phyloP scores from a whole-genome alignment of 2,113 vertebrate genomes.

The Corvus cornix region DNA sequence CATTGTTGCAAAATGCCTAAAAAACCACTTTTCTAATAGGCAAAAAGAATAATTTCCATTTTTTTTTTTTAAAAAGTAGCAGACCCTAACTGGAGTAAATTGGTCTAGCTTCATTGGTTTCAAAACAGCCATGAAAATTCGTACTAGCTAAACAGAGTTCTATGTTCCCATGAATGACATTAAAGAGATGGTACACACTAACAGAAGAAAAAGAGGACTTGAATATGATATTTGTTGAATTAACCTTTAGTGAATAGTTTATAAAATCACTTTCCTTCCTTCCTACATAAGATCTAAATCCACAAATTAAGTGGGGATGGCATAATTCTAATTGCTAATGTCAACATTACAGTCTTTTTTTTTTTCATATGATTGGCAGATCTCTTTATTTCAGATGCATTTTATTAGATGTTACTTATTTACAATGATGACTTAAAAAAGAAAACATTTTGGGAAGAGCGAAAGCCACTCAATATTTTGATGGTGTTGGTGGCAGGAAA shows the following conservation, averaged over 20 bases:
- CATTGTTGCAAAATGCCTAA: background rate
- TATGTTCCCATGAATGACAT: background rate
- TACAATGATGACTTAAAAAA: constrained; percentile 9
- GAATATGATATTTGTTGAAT: background rate
- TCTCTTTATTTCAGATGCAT: background rate
- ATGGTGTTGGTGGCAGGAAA: background rate
- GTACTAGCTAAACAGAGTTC: background rate
- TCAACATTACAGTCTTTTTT: background rate
- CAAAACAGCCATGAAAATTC: background rate
- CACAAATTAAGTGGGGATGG: background rate
- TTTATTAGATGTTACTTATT: background rate
- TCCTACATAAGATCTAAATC: background rate
- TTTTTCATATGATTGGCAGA: background rate
- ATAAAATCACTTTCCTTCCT: background rate
- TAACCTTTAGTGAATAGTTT: background rate
- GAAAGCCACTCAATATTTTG: constrained; percentile 34
- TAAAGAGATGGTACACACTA: background rate
- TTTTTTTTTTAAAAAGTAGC: background rate
- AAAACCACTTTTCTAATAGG: background rate
- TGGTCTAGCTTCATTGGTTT: background rate
- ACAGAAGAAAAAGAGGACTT: background rate
- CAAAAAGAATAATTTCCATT: background rate
- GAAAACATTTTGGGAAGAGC: constrained; percentile 16
- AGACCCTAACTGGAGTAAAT: background rate
- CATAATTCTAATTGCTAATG: background rate